phyloP scores from a whole-genome alignment of 2,113 vertebrate genomes.

The Spermophilus dauricus region DNA sequence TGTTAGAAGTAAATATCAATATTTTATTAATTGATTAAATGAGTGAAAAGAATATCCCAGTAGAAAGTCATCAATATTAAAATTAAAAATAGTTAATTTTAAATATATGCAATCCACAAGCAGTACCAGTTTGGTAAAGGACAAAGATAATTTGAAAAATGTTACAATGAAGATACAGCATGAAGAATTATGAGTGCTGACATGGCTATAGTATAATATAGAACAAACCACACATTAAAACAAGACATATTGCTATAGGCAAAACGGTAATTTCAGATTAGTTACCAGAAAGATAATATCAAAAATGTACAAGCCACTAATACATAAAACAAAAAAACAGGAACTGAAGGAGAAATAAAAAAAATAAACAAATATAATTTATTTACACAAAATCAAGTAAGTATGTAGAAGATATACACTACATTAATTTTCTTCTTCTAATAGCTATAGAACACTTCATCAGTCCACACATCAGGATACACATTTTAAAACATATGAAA shows the following conservation, averaged over 20 bases:
- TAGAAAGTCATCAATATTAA: background rate
- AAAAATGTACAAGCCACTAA: background rate
- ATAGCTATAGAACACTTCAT: background rate
- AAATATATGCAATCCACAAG: background rate
- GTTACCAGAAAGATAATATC: background rate
- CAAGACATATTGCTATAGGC: background rate
- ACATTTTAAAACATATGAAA: too few species aligned
- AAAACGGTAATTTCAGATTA: background rate
- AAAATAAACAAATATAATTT: background rate
- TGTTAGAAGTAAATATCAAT: background rate
- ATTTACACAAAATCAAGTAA: background rate
- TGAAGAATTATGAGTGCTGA: background rate
- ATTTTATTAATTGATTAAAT: background rate
- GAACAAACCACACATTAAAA: background rate
- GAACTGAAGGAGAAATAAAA: background rate
- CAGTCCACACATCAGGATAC: background rate
- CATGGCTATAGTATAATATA: background rate
- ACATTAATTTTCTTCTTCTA: background rate
- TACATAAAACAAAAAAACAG: background rate
- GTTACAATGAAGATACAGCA: background rate
- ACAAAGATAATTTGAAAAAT: background rate
- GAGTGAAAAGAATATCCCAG: background rate
- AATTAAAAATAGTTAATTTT: background rate
- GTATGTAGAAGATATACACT: background rate
- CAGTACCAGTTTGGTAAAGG: background rate